These are phyloP conservation scores for Pandemis corylana DNA, from an alignment of 2,888 invertebrate species.

Conservation along the genomic window DNA sequence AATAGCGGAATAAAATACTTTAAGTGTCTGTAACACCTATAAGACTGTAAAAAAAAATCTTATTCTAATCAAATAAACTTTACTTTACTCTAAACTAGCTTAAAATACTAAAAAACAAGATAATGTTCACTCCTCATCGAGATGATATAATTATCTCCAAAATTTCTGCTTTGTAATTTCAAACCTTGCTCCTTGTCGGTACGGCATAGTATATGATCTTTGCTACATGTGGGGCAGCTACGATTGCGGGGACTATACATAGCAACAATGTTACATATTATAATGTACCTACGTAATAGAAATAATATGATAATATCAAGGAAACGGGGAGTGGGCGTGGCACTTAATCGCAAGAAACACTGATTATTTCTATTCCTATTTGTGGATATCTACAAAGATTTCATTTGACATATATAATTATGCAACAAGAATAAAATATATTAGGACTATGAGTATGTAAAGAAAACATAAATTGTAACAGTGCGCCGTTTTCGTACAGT, in stretches of 20 bases:
- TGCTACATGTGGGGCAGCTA: slow-evolving; percentile 6
- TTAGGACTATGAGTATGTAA: too few species aligned
- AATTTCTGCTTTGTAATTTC: background rate
- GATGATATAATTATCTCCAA: slow-evolving; percentile 4
- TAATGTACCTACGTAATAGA: background rate
- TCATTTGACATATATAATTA: background rate
- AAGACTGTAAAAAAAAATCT: too few species aligned
- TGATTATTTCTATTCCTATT: slow-evolving; percentile 10
- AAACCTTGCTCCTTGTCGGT: background rate
- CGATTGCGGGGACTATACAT: slow-evolving; percentile 7
- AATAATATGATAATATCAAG: slow-evolving; percentile 18
- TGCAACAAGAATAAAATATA: background rate
- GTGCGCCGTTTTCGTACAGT: too few species aligned
- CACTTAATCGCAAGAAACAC: slow-evolving; percentile 7
- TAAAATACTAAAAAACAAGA: slow-evolving; percentile 3
- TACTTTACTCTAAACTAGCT: background rate
- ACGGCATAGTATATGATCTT: background rate
- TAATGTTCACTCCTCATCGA: slow-evolving; percentile 4
- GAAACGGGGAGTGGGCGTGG: slow-evolving; percentile 23
- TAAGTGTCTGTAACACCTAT: too few species aligned
- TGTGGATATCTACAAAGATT: background rate
- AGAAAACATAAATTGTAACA: too few species aligned
- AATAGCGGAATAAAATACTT: too few species aligned
- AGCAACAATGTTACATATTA: slow-evolving; percentile 6
- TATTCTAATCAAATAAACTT: too few species aligned